Conservation (phyloP, 2,888 invertebrate genomes). For the Drosophila cognata region DNA sequence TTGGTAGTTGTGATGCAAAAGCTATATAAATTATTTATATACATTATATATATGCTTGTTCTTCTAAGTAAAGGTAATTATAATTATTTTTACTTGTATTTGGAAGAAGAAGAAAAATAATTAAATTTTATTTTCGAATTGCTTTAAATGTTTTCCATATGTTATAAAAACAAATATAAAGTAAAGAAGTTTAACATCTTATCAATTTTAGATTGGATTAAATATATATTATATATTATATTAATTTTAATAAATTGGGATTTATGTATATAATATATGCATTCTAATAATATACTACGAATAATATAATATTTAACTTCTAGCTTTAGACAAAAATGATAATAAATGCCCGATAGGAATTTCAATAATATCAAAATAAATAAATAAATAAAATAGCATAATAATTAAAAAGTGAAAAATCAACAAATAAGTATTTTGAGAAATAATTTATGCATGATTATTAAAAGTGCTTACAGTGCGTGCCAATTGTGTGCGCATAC, state of each 20-base stretch:
- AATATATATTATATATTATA: not conserved
- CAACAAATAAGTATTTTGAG: conserved; percentile 3
- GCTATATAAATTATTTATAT: not conserved
- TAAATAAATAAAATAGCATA: not conserved
- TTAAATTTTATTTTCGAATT: not conserved
- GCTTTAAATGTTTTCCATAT: not conserved
- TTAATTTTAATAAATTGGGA: not conserved
- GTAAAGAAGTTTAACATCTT: not conserved
- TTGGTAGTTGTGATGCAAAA: not conserved
- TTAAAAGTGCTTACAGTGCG: not conserved
- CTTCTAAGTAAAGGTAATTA: not conserved
- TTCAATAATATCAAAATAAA: not conserved
- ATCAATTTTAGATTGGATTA: not conserved
- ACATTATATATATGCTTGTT: not conserved
- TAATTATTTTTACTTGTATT: not conserved
- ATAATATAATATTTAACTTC: not conserved
- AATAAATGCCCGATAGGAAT: not conserved
- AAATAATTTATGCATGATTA: conserved; percentile 17
- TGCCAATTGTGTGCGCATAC: not conserved
- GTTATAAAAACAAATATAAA: not conserved
- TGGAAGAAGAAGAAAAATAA: not conserved
- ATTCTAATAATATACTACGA: not conserved
- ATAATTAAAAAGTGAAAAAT: not conserved
- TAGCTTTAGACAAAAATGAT: not conserved
- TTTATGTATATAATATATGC: not conserved